Evolutionary conservation across 2,113 vertebrate species (phyloP), one percentile per base, ranked within the genome.

Genomic region (Illadopsis cleaveri): DNA sequence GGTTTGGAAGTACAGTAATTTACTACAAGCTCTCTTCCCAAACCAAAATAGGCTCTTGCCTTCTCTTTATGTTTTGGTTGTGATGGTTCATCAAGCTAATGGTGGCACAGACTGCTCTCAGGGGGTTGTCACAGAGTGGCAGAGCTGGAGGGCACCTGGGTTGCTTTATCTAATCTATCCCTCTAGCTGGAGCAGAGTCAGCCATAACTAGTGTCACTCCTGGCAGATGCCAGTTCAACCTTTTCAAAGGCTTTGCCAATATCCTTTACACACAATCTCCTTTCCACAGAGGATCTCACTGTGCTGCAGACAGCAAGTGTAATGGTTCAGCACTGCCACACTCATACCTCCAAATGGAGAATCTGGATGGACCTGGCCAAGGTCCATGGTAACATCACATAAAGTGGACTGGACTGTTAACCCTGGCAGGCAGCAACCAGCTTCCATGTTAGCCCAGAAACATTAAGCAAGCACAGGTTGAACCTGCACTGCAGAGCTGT

Each of bases 131-230:
- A 51, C 71, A 42, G 47, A 87, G 47, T 60, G 64, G 53, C 38
- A 90, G 91, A 71, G 51, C 51, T 68, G 80, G 30, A 85, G 25
- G 70, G 51, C 61, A 90, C 75, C 82, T 60, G 51, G 40, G 22
- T 17, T 35, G 20, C 57, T 92, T 77, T 58, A 37, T 42, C 57
- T 79, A 38, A 71, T 56, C 62, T 31, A 33, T 38, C 61, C 66
- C 0, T 5, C 37, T 69, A 27, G 58, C 62, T 65, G 40, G 24
- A 82, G 37, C 48, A n/a, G 57, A 44, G 28, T 53, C 40, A 69
- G 17, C 24, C 0, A 0, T 35, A 48, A 60, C 53, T 60, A 53
- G 4, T 0, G 0, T 62, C 23, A 31, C 15, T 61, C 64, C 68
- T 73, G 50, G 40, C 37, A 90, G 82, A 60, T 61, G 28, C 77